Conservation (phyloP, 2,888 invertebrate species). For the Scaeva pyrastri region DNA sequence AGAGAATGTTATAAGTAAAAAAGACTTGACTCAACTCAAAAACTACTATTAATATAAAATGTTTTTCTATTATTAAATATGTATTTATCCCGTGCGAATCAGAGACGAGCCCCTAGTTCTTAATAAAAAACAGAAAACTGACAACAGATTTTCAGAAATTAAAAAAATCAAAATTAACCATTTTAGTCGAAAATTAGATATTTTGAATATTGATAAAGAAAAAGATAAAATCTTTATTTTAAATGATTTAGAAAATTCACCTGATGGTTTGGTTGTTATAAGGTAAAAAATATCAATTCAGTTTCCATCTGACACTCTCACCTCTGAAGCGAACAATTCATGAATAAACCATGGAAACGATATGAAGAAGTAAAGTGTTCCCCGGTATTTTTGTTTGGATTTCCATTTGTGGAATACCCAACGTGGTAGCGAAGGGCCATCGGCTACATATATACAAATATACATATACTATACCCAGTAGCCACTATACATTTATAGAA, state of each 20-base stretch:
- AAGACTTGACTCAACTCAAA: too few relatives aligned
- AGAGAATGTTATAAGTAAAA: too few relatives aligned
- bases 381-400: conserved; percentile 32
- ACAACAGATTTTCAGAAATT: too few relatives aligned
- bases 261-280: background rate
- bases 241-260: conserved; percentile 12
- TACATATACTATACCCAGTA: too few relatives aligned
- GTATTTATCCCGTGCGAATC: too few relatives aligned
- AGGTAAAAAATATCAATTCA: conserved; percentile 6
- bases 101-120: too few relatives aligned
- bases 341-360: conserved; percentile 67
- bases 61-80: too few relatives aligned
- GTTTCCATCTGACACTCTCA: conserved; percentile 65
- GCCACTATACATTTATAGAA: background rate
- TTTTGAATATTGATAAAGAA: too few relatives aligned
- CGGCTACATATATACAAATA: background rate
- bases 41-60: too few relatives aligned
- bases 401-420: conserved; percentile 36
- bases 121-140: too few relatives aligned
- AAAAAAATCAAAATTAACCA: too few relatives aligned
- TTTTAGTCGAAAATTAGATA: too few relatives aligned
- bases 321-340: conserved; percentile 58
- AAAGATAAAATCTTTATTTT: background rate
- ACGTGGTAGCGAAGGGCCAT: conserved; percentile 10
- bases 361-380: conserved; percentile 20